Base-by-base conservation (phyloP, 2,113 vertebrate genomes). In the Rhagologus leucostigma region DNA sequence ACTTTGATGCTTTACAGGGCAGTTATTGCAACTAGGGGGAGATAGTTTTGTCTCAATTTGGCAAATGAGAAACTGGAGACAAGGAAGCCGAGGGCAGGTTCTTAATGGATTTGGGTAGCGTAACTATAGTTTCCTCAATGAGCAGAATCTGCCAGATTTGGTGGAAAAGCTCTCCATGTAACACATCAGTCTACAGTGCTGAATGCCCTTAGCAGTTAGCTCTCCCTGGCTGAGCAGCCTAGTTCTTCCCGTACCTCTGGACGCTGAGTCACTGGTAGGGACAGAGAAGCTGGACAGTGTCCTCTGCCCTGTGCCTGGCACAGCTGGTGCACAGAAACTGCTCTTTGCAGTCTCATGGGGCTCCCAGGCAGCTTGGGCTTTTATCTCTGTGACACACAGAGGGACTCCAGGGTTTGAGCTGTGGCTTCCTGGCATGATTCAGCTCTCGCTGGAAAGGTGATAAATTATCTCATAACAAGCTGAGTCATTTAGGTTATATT, bases 381-480 rank as follows among this genome's bases (percentile, higher is more conserved):
- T 73, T 33, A 6, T 33, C 71, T 79, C 56, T 29, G 17, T 1
- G 7, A 22, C 21, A 37, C 27, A 39, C 3, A 18, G 21, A 10
- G 32, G 3, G 18, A 63, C 7, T 46, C 29, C 35, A 49, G 3
- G 24, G 7, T 32, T 20, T 62, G 47, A 63, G 14, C 16, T 70
- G 39, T 30, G 56, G 23, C 39, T 85, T 95, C 69, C 57, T 63
- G 35, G 46, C 41, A 75, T 26, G 23, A 84, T 27, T 56, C 70
- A 64, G 50, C 24, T 84, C 69, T 42, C 44, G 8, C 47, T 56
- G 44, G 53, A 57, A 70, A 93, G 90, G 82, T 95, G 96, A 93
- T 94, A 87, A 96, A 92, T 97, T 96, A 95, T 96, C 87, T 95
- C 57, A 55, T 97, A 98, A 97, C 90, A 94, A 93, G 91, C 94